Evolutionary conservation across 2,797 vertebrate genomes (phyloP).

Genomic region (Sebastes miniatus): DNA sequence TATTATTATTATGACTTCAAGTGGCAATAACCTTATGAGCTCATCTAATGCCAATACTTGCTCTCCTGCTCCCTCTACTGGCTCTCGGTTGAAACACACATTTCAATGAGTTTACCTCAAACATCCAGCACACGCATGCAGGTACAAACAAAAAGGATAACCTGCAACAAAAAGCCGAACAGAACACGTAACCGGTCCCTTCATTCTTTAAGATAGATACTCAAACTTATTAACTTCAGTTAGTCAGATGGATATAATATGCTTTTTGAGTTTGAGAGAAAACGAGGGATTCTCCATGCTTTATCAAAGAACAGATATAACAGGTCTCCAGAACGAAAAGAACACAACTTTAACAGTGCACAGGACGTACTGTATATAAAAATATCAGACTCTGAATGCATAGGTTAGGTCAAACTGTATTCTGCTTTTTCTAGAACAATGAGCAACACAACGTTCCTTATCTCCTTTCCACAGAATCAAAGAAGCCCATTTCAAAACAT

Average conservation of each 20-base stretch:
- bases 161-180: background rate
- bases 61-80: slow-evolving; percentile 69
- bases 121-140: background rate
- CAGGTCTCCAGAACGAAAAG: slow-evolving; percentile 65
- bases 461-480: slow-evolving; percentile 43
- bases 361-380: slow-evolving; percentile 82
- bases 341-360: slow-evolving; percentile 73
- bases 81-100: slow-evolving; percentile 13
- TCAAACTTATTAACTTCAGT: background rate
- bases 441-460: slow-evolving; percentile 59
- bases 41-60: slow-evolving; percentile 12
- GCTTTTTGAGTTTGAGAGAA: slow-evolving; percentile 4
- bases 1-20: background rate
- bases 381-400: slow-evolving; percentile 91
- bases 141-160: background rate
- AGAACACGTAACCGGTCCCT: background rate
- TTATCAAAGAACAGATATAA: slow-evolving; percentile 80
- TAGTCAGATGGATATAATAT: background rate
- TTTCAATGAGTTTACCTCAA: background rate
- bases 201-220: background rate
- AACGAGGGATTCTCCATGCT: slow-evolving; percentile 70
- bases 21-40: background rate
- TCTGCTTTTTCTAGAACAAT: slow-evolving; percentile 72
- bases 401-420: slow-evolving; percentile 81
- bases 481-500: slow-evolving; percentile 18